Evolutionary conservation across 2,888 invertebrate genomes (phyloP), one percentile per base, ranked within the genome.

Genomic region (Drosophila neutralis): DNA sequence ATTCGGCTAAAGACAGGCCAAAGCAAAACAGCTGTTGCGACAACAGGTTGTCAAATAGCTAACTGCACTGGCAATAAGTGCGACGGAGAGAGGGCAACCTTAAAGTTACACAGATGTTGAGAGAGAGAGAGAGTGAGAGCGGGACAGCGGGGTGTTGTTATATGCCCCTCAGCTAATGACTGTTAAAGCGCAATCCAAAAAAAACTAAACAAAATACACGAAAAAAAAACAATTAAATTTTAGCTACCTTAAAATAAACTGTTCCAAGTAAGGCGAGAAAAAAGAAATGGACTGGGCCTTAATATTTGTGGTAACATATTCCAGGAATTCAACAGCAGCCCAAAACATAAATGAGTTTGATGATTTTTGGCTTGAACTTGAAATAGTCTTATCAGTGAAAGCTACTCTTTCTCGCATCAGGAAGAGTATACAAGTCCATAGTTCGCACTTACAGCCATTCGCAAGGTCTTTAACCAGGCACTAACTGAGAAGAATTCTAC

Each of bases 101-200:
- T 15, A 24, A 31, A 49, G 38, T 15, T 29, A 21, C 31, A 65
- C 11, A 57, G 40, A n/a, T 5, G 24, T 35, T 13, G 13, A 31
- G 6, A 49, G 27, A 29, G 36, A n/a, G n/a, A 36, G 59, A 45
- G 57, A 59, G 38, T 35, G 27, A 11, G 29, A 35, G 49, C 36
- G 35, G 11, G 10, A 8, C 5, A 49, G 35, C 10, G 15, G 6
- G n/a, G 15, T 21, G 8, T 59, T 56, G 67, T 21, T 35, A 54
- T 69, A 31, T 69, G 80, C 69, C 65, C 69, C 73, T 51, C 54
- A 68, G 81, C 78, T 73, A 88, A 86, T 74, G 69, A 73, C 69
- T 68, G 83, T 63, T 68, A 81, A 88, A 77, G 69, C 78, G 74
- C 63, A 80, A 69, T 69, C 0, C 0, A 59, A 69, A 31, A 57